These are phyloP conservation scores for Syngnathus typhle DNA, from an alignment of 2,113 vertebrate genomes.

Conservation along the genomic window DNA sequence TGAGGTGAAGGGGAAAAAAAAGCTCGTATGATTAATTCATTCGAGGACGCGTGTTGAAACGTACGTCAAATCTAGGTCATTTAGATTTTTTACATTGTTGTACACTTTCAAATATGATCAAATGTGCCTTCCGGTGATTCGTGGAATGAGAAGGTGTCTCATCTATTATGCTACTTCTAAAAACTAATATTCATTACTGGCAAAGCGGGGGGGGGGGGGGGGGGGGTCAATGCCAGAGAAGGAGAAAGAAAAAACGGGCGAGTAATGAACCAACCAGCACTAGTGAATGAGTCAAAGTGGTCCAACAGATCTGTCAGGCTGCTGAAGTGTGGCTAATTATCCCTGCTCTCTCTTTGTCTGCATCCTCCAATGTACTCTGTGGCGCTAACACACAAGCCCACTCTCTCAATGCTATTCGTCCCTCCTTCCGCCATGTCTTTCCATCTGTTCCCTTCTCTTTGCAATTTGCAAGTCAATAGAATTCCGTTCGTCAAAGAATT, in stretches of 20 bases:
- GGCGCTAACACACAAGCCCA: constrained; percentile 17
- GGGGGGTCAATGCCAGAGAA: constrained; percentile 8
- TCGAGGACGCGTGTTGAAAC: background rate
- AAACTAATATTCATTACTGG: constrained; percentile 33
- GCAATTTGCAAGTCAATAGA: constrained; percentile 64
- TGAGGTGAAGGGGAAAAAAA: background rate
- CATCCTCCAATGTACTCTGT: constrained; percentile 41
- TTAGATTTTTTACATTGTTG: background rate
- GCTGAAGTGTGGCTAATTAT: constrained; percentile 67
- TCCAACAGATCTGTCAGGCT: constrained; percentile 63
- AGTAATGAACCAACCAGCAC: constrained; percentile 60
- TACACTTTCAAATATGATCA: constrained; percentile 5
- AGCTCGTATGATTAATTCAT: background rate
- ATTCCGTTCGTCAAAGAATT: constrained; percentile 44
- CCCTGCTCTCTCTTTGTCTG: constrained; percentile 50
- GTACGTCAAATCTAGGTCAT: background rate
- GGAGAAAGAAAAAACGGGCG: constrained; percentile 26
- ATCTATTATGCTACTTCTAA: constrained; percentile 41
- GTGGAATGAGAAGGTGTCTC: constrained; percentile 4
- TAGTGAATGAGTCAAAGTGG: constrained; percentile 59
- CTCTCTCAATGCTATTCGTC: constrained; percentile 18
- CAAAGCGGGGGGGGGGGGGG: background rate
- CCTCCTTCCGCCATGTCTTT: constrained; percentile 48
- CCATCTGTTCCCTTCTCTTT: constrained; percentile 25
- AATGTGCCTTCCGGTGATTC: background rate